Evolutionary conservation across 1,140 invertebrate species (phyloP), one percentile per base, ranked within the genome.

Genomic region (Drosophila albomicans): DNA sequence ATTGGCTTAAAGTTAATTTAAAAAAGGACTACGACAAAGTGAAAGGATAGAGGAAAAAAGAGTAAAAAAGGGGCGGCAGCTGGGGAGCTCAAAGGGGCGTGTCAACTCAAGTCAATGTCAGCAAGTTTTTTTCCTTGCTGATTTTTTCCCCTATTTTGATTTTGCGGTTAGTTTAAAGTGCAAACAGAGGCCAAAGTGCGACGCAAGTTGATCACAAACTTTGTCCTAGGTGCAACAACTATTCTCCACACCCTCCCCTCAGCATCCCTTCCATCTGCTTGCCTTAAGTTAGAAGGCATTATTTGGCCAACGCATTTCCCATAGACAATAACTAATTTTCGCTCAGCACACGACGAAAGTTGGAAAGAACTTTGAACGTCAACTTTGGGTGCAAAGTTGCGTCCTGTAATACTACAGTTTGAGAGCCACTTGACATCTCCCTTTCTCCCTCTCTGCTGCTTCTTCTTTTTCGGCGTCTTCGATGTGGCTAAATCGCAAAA

Each of bases 311-410:
- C 43, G 56, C 63, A 67, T 56, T 59, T 48, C 13, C 48, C 69
- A 66, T 66, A 76, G 74, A 76, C 62, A 76, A 76, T 76, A 76
- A 76, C 69, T 76, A 76, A 76, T 76, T 76, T 76, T 61, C 68
- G 56, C 41, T 48, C 7, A 28, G 56, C 28, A 59, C n/a, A 58
- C 25, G 45, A 51, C 25, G 45, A 57, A 70, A 58, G 28, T 71
- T 71, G 65, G 11, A 0, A 20, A 35, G 16, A 69, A 69, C 56
- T 69, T 69, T 38, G 8, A 20, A 28, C 30, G 28, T 35, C 63
- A 65, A 43, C 41, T 58, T 72, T 46, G 41, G 48, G 11, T 3
- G 43, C 28, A 32, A 38, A 63, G 59, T 43, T 64, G 7, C 6
- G n/a, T 3, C n/a, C n/a, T 46, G 25, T 32, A 28, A 11, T 41